Conservation (phyloP, 2,113 vertebrate genomes). For the Nothocercus julius region DNA sequence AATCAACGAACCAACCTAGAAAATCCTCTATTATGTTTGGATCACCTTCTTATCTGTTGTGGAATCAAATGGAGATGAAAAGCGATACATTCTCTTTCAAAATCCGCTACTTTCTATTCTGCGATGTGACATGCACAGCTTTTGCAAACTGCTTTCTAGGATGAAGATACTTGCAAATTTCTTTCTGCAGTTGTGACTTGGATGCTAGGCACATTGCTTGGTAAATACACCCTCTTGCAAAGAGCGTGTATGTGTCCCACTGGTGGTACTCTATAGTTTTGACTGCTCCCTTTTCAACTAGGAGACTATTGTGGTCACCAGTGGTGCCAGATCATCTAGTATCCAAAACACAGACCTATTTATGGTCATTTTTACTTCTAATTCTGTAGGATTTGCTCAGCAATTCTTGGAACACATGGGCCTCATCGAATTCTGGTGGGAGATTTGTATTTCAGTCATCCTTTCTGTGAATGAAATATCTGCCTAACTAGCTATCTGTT, state of each 20-base stretch:
- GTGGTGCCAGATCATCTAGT: neutral
- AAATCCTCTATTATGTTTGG: neutral
- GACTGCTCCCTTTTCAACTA: neutral
- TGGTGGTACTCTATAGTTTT: accelerated
- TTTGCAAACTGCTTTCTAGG: neutral
- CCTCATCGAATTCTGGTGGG: neutral
- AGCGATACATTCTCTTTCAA: accelerated
- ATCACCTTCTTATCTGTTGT: neutral
- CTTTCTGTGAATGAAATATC: neutral
- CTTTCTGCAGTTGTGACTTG: neutral
- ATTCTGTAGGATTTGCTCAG: neutral
- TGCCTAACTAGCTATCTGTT: neutral
- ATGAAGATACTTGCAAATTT: neutral
- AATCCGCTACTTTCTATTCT: accelerated
- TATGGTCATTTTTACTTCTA: slow-evolving; percentile 20
- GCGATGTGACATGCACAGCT: neutral
- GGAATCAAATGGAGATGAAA: neutral
- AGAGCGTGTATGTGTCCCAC: neutral
- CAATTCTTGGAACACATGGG: neutral
- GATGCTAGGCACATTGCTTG: accelerated
- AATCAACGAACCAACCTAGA: too few species aligned
- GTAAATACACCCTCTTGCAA: neutral
- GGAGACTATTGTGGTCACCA: neutral
- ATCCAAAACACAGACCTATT: neutral
- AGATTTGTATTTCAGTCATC: neutral